These are phyloP conservation scores for Masticophis lateralis DNA, from an alignment of 2,797 vertebrate genomes.

Conservation along the genomic window DNA sequence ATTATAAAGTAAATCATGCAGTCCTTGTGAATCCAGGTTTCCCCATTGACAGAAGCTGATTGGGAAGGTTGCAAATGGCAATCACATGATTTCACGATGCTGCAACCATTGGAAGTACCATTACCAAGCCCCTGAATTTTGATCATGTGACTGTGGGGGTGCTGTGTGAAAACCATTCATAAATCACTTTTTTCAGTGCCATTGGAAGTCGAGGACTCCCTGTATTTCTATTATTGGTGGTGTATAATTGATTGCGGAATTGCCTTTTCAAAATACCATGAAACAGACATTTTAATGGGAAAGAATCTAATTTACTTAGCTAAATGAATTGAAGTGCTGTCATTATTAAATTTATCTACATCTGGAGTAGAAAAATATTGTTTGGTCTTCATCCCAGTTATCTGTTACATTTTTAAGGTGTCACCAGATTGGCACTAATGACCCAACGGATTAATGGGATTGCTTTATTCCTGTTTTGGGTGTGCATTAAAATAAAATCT, in stretches of 20 bases:
- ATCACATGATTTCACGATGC: background rate
- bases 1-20: too few relatives aligned
- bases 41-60: background rate
- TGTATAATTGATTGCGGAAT: constrained; percentile 14
- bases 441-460: too few relatives aligned
- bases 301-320: background rate
- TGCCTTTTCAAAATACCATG: background rate
- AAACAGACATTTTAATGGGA: background rate
- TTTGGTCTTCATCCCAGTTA: background rate
- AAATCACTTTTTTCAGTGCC: background rate
- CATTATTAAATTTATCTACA: background rate
- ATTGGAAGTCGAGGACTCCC: background rate
- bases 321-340: background rate
- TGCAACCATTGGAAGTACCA: background rate
- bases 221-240: background rate
- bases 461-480: background rate
- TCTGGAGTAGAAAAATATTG: background rate
- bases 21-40: background rate
- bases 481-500: background rate
- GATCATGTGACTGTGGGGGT: background rate
- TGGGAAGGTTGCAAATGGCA: background rate
- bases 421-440: background rate
- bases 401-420: background rate
- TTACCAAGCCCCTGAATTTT: background rate
- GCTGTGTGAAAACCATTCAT: background rate